Evolutionary conservation across 2,888 invertebrate genomes (phyloP).

Genomic region (Dynastes maya): DNA sequence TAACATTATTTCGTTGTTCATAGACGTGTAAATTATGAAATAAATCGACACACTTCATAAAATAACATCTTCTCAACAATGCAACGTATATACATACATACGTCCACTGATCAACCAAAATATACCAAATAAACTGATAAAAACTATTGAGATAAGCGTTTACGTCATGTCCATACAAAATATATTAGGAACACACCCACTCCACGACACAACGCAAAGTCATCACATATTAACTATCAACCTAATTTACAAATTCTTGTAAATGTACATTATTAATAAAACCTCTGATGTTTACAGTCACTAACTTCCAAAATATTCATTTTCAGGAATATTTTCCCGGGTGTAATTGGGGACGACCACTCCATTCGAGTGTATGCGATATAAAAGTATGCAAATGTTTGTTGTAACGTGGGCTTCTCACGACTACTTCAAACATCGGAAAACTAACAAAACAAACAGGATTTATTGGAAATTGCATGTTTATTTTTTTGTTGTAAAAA

Average conservation of each 20-base stretch:
- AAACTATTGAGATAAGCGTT: conserved; percentile 27
- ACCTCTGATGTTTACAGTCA: conserved; percentile 13
- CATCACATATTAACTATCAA: conserved; percentile 12
- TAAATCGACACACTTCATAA: neutral
- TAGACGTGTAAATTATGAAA: too few relatives aligned
- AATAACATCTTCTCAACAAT: neutral
- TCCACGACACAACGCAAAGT: conserved; percentile 37
- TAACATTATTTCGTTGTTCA: too few relatives aligned
- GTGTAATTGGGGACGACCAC: conserved; percentile 15
- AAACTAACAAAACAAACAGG: neutral
- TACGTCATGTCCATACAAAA: conserved; percentile 30
- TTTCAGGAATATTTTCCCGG: conserved; percentile 10
- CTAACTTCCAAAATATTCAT: conserved; percentile 19
- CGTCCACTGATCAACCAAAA: neutral
- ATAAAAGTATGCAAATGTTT: conserved; percentile 19
- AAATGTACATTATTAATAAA: conserved; percentile 35
- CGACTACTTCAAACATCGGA: neutral
- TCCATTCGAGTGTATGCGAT: conserved; percentile 15
- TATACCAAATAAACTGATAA: conserved; percentile 36
- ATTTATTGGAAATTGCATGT: conserved; percentile 8
- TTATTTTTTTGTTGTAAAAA: too few relatives aligned
- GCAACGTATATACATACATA: too few relatives aligned
- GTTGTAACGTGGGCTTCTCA: neutral
- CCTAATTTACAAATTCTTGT: conserved; percentile 13
- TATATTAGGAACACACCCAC: conserved; percentile 39